These are phyloP conservation scores for Seladonia tumulorum DNA, from an alignment of 2,888 invertebrate genomes.

Conservation along the genomic window DNA sequence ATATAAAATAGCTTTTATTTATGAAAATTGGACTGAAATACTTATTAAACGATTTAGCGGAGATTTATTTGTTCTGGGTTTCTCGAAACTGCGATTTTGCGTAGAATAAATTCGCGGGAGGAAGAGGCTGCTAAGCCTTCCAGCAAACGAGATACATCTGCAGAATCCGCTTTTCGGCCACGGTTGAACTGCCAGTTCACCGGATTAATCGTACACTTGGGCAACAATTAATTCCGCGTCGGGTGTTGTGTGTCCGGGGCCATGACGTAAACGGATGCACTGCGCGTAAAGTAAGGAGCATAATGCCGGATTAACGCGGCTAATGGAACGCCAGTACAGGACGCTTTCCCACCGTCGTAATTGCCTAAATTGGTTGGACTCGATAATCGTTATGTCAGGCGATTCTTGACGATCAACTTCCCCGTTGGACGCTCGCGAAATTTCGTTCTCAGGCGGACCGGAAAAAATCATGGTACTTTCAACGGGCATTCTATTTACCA, in stretches of 20 bases:
- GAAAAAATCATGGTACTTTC: background rate
- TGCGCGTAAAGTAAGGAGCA: constrained; percentile 68
- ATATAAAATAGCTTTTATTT: no score
- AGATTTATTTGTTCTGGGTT: background rate
- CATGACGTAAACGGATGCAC: constrained; percentile 71
- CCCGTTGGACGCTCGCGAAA: constrained; percentile 41
- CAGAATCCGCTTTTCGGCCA: constrained; percentile 1
- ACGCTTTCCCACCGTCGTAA: constrained; percentile 79
- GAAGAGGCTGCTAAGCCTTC: background rate
- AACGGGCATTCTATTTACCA: no score
- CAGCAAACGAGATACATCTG: constrained; percentile 6
- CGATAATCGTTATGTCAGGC: constrained; percentile 77
- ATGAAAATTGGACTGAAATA: no score
- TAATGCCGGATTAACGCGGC: constrained; percentile 68
- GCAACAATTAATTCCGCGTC: constrained; percentile 62
- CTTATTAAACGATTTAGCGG: no score
- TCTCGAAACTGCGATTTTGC: background rate
- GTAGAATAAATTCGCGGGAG: background rate
- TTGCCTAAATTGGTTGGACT: constrained; percentile 80
- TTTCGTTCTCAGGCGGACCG: constrained; percentile 12
- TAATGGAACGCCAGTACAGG: constrained; percentile 67
- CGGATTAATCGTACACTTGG: constrained; percentile 55
- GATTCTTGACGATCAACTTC: constrained; percentile 55
- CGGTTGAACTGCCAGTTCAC: constrained; percentile 53
- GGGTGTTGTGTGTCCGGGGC: constrained; percentile 56